These are phyloP conservation scores for Megalops cyprinoides DNA, from an alignment of 2,797 vertebrate species.

Conservation along the genomic window DNA sequence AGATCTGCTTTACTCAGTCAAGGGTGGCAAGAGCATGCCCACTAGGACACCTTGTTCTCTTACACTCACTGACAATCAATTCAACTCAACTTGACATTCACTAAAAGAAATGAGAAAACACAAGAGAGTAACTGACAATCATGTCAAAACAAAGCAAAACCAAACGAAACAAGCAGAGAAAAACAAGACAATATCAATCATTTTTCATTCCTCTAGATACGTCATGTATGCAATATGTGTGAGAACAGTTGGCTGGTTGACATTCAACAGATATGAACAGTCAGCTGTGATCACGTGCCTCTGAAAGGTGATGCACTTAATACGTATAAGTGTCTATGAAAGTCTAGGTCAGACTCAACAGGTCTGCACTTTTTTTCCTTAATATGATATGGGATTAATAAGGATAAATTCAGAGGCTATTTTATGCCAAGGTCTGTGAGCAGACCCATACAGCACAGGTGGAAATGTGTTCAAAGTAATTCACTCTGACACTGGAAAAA, in stretches of 20 bases:
- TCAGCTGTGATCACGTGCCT: background rate
- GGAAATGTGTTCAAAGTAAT: background rate
- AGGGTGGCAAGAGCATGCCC: too few relatives aligned
- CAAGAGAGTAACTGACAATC: too few relatives aligned
- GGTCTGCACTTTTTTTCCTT: background rate
- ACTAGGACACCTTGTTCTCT: too few relatives aligned
- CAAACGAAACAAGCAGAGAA: background rate
- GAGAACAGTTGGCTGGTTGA: background rate
- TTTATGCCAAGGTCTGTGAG: too few relatives aligned
- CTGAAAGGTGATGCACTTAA: background rate
- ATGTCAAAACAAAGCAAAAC: background rate
- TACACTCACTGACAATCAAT: too few relatives aligned
- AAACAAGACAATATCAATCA: background rate
- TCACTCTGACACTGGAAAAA: background rate
- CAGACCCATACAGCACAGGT: background rate
- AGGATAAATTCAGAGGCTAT: too few relatives aligned
- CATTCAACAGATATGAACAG: background rate
- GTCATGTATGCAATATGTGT: background rate
- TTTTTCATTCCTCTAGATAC: background rate
- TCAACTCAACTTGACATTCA: too few relatives aligned
- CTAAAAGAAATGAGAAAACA: too few relatives aligned
- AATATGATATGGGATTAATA: background rate
- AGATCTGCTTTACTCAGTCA: too few relatives aligned
- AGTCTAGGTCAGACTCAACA: background rate
- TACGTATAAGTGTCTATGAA: background rate